A percentile compares a stretch with the other conserved stretches of the same genome.
Evolutionary conservation across 2,113 vertebrate genomes (phyloP).

Genomic region (Tragelaphus strepsiceros): DNA sequence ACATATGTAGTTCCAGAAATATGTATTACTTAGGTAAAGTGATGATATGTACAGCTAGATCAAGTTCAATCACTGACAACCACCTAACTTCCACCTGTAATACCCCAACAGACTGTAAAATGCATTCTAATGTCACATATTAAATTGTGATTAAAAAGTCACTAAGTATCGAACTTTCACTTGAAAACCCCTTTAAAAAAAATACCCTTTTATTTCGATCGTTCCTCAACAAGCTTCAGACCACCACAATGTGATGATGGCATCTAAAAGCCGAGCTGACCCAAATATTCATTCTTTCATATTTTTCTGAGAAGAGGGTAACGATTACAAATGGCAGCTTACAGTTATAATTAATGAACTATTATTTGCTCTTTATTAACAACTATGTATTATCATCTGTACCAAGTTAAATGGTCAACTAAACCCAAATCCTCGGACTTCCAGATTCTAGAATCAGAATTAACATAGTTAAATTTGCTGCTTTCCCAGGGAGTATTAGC

Average conservation of each 20-base stretch:
- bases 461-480: not conserved
- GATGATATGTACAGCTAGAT: not conserved
- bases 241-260: not conserved
- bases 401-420: not conserved
- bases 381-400: not conserved
- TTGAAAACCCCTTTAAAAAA: not conserved
- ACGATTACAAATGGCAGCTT: not conserved
- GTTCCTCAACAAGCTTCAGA: not conserved
- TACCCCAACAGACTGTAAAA: not conserved
- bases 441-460: not conserved
- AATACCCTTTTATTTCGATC: not conserved
- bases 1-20: not conserved
- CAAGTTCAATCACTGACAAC: not conserved
- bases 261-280: not conserved
- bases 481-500: not conserved
- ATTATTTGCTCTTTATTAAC: constrained; percentile 4
- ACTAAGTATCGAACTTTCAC: not conserved
- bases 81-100: not conserved
- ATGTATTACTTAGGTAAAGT: not conserved
- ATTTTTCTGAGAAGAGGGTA: not conserved
- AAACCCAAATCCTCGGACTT: not conserved
- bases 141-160: not conserved
- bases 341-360: not conserved
- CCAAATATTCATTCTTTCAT: not conserved
- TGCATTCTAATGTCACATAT: not conserved